Evolutionary conservation across 2,113 vertebrate species (phyloP), one percentile per base, ranked within the genome.

Genomic region (Monopterus albus): DNA sequence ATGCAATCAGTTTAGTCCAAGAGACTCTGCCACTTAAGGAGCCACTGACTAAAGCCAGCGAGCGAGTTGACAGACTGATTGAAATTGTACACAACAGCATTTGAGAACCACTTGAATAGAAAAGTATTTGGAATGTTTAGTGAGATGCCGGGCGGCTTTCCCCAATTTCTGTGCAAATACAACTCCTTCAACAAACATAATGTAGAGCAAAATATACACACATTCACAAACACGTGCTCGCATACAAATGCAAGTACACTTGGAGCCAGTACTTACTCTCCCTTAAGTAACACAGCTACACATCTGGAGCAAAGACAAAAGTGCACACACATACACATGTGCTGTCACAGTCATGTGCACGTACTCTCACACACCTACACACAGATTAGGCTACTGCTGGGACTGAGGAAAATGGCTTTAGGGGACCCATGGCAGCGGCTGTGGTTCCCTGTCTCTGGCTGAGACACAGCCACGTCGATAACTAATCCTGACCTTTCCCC

Each of bases 401-500:
- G 85, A 80, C 75, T 72, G 62, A 72, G 80, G 85, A 88, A 91
- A 93, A 92, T 89, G 80, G 84, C 85, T 88, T 91, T 83, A 85
- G 82, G 86, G 83, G 62, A 87, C 81, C 86, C 81, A 81, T 63
- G 85, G 72, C 87, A 81, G 78, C 45, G 60, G 75, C 77, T 75
- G 79, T 84, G 85, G 86, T 86, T 89, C 85, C 84, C 79, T 31
- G 84, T 90, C 75, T 86, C 85, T 77, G 80, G 86, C 87, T 92
- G 87, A 89, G 87, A 90, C 88, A 85, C 81, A 81, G 82, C 89
- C 88, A 84, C 87, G 93, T 94, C 91, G 89, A 94, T 93, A 93
- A 94, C 91, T 93, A 93, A 93, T 93, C 90, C 91, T 92, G 91
- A 93, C 93, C 93, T 93, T 94, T 91, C 80, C 81, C 84, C 85